Base-by-base conservation (phyloP, 2,113 vertebrate species). In the Cranoglanis bouderius region DNA sequence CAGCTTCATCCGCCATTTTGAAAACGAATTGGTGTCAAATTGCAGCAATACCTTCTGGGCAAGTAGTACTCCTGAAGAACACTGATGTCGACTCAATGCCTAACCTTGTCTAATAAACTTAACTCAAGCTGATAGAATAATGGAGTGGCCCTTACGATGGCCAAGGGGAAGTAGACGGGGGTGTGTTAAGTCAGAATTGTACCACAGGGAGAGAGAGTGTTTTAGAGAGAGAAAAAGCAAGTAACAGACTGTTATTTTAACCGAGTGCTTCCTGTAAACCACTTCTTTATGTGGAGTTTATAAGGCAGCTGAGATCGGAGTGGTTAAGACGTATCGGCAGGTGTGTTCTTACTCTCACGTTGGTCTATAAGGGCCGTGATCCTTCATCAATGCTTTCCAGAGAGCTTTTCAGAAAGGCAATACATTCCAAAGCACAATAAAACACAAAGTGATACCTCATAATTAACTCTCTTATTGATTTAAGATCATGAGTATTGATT, bases 261-360 rank as follows among this genome's bases (percentile, higher is more conserved):
- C 87, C 72, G 87, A 85, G 75, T 55, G 43, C 57, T 32, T 74
- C 61, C 65, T 21, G 78, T 88, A 88, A 90, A 84, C 65, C 78
- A 77, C 78, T 88, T 86, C 13, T 77, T 77, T 85, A 88, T 40
- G 35, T 77, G 78, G 81, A 63, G 65, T 74, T 78, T 83, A 84
- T 65, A 59, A 81, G 72, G 80, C 32, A 26, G 87, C 55, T 61
- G 67, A 80, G 65, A 86, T 86, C 51, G 32, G 38, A n/a, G 72
- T 75, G 84, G 84, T 87, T 87, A 88, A 90, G 81, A 43, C 16
- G 12, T 90, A 91, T 90, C 70, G 90, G 90, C 91, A 85, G 87
- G 24, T 81, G 24, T 43, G 53, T 72, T 85, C 72, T 53, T 43
- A 57, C 83, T 24, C 40, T 38, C 29, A 49, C 26, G 49, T 35